Evolutionary conservation across 2,888 invertebrate genomes (phyloP), one percentile per base, ranked within the genome.

Genomic region (Ophraella communa): DNA sequence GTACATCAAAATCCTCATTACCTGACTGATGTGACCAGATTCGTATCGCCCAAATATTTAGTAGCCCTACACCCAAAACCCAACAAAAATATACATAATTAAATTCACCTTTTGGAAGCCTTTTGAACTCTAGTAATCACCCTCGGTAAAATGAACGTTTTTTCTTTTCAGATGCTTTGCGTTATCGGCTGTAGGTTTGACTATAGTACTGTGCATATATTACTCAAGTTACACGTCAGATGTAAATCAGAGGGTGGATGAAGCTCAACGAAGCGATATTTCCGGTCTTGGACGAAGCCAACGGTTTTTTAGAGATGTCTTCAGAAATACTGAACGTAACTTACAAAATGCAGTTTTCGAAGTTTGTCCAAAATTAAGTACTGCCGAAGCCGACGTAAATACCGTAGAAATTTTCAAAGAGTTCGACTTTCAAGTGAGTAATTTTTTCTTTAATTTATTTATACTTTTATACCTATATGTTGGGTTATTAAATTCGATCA

Each of bases 351-450:
- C 68, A 33, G 68, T 67, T 4, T 73, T 71, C 42, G 73, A 71
- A 42, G 69, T 64, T 24, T 83, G 82, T 73, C 80, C 81, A 27
- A 76, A 68, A 53, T 64, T 82, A 57, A 68, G 61, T 20, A 71
- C 76, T 7, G 73, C 79, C 3, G 80, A 85, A 33, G 88, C 91
- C 0, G 92, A 93, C 78, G 89, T 94, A 69, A 91, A 92, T 77
- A 91, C 93, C 0, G 85, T 87, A 27, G 84, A 87, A 42, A 88
- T 92, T 74, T 93, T 90, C 79, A 88, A 89, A 56, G 87, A 88
- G 69, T 94, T 94, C 79, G 92, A 94, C 71, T 94, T 94, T 80
- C 93, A 93, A 88, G 94, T 90, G 78, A 81, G 82, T 68, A 33
- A 14, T 49, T 54, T 39, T 39, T 4, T 20, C 8, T 10, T 45